Percentiles rank a stretch among this genome's conserved stretches.
phyloP scores from a whole-genome alignment of 2,113 vertebrate species.

The Neotragus pygmaeus region DNA sequence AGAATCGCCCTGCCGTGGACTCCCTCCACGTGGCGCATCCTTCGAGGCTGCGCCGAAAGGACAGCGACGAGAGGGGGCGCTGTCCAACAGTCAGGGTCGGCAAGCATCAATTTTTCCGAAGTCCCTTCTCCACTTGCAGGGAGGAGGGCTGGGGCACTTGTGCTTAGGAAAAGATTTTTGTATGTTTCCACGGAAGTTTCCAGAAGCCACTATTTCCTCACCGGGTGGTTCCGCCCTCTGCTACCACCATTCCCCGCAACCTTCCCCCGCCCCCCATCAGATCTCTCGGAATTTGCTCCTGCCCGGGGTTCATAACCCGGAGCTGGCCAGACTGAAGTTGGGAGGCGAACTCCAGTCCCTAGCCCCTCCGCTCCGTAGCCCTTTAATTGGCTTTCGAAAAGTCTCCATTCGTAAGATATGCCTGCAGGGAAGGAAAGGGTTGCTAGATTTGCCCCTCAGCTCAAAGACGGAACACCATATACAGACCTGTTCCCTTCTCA shows the following conservation, averaged over 20 bases:
- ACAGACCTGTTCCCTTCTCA: background rate
- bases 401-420: background rate
- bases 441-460: background rate
- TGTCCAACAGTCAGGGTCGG: background rate
- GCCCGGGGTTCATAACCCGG: background rate
- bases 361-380: background rate
- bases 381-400: background rate
- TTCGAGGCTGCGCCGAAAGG: background rate
- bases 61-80: slow-evolving; percentile 17
- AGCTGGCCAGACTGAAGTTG: background rate
- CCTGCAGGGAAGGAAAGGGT: background rate
- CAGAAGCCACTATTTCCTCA: background rate
- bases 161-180: background rate
- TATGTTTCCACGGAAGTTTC: slow-evolving; percentile 13
- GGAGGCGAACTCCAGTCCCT: background rate
- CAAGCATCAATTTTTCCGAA: background rate
- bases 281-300: background rate
- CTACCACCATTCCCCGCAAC: background rate
- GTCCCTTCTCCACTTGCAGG: background rate
- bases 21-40: background rate
- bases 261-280: background rate
- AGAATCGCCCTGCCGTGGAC: background rate
- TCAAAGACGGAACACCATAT: background rate
- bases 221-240: background rate
- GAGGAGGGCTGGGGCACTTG: background rate